Evolutionary conservation across 2,888 invertebrate species (phyloP).

Genomic region (Ectemnius continuus): DNA sequence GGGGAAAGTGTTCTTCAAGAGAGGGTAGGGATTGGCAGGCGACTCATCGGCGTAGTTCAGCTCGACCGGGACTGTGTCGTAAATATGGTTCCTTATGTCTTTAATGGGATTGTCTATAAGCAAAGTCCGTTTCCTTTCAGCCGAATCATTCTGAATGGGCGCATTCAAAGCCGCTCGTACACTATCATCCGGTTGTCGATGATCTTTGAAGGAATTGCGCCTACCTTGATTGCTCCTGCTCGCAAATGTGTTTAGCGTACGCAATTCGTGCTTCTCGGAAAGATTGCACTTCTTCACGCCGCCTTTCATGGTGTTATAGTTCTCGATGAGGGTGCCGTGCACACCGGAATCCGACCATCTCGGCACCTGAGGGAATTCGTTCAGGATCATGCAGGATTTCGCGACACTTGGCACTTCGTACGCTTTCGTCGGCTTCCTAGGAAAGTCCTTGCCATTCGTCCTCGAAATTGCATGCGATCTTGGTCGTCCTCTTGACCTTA

Average conservation of each 20-base stretch:
- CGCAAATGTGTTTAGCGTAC: slow-evolving; percentile 68
- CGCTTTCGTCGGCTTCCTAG: slow-evolving; percentile 66
- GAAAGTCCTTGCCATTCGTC: slow-evolving; percentile 70
- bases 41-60: slow-evolving; percentile 21
- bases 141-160: neutral
- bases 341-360: slow-evolving; percentile 66
- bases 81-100: slow-evolving; percentile 46
- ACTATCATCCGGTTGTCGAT: neutral
- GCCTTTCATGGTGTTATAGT: slow-evolving; percentile 68
- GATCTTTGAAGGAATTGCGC: neutral
- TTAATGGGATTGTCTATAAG: neutral
- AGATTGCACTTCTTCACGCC: slow-evolving; percentile 32
- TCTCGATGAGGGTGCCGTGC: slow-evolving; percentile 61
- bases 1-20: slow-evolving; percentile 1
- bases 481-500: slow-evolving; percentile 82
- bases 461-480: slow-evolving; percentile 71
- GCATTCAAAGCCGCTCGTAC: neutral
- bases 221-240: slow-evolving; percentile 45
- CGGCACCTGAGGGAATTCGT: slow-evolving; percentile 63
- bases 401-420: slow-evolving; percentile 65
- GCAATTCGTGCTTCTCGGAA: slow-evolving; percentile 38
- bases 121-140: slow-evolving; percentile 25
- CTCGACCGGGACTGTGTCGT: slow-evolving; percentile 60
- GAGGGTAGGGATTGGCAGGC: slow-evolving; percentile 7
- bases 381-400: slow-evolving; percentile 57